A percentile compares a stretch with the other conserved stretches of the same genome.
Evolutionary conservation across 1,140 invertebrate species (phyloP).

Genomic region (Hyles euphorbiae): DNA sequence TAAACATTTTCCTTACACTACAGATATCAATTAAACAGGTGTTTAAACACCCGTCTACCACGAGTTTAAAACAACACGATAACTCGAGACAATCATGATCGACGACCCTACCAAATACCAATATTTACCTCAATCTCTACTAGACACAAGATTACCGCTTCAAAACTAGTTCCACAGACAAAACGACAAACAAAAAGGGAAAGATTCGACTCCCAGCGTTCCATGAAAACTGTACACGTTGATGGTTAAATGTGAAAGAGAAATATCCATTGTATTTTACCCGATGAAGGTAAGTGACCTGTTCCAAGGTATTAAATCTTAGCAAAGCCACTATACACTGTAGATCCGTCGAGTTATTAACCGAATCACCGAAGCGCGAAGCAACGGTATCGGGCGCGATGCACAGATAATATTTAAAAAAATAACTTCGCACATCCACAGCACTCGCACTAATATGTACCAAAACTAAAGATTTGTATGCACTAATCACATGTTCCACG

Average conservation of each 20-base stretch:
- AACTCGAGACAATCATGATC: neutral
- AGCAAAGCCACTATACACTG: constrained; percentile 60
- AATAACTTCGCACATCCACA: constrained; percentile 27
- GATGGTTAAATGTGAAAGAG: constrained; percentile 1
- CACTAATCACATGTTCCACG: constrained; percentile 1
- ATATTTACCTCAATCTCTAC: neutral
- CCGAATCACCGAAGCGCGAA: constrained; percentile 56
- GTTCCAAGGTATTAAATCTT: constrained; percentile 63
- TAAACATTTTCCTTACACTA: no score
- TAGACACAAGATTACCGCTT: neutral
- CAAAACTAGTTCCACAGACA: constrained; percentile 19
- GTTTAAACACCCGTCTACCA: no score
- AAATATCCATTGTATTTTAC: constrained; percentile 20
- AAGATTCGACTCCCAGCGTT: neutral
- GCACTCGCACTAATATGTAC: neutral
- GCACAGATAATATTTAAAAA: constrained; percentile 25
- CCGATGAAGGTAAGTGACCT: constrained; percentile 68
- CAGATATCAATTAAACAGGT: no score
- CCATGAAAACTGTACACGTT: constrained; percentile 1
- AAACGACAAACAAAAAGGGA: constrained; percentile 14
- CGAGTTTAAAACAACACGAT: constrained; percentile 1
- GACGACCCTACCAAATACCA: neutral
- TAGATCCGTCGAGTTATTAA: constrained; percentile 64
- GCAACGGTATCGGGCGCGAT: constrained; percentile 48
- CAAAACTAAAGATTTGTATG: no score